Evolutionary conservation across 2,888 invertebrate species (phyloP).

Genomic region (Eristalis intricaria): DNA sequence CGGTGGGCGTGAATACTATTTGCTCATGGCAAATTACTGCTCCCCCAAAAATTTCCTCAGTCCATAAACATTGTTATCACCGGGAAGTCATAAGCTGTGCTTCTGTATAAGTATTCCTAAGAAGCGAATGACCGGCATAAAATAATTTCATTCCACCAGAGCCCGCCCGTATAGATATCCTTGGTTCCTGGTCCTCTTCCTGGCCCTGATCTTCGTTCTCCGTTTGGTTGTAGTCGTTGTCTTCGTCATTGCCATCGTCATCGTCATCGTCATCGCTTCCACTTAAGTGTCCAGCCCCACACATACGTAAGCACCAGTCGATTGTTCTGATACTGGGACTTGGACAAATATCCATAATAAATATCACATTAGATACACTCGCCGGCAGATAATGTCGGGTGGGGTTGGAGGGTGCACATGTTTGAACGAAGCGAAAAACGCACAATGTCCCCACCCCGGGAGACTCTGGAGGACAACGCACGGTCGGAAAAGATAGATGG

Average conservation of each 20-base stretch:
- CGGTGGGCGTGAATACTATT: constrained; percentile 57
- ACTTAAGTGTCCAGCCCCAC: constrained; percentile 51
- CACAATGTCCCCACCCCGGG: background rate
- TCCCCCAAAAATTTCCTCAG: constrained; percentile 62
- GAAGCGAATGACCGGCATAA: constrained; percentile 63
- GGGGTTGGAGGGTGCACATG: background rate
- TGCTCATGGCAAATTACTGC: constrained; percentile 59
- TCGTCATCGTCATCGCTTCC: constrained; percentile 29
- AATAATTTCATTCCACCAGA: constrained; percentile 65
- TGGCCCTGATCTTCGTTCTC: background rate
- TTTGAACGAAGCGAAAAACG: constrained; percentile 21
- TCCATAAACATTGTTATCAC: constrained; percentile 71
- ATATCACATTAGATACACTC: constrained; percentile 71
- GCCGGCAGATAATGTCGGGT: constrained; percentile 58
- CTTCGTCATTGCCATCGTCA: constrained; percentile 11
- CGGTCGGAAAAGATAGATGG: constrained; percentile 59
- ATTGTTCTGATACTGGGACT: constrained; percentile 67
- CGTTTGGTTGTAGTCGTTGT: background rate
- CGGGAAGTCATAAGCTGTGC: constrained; percentile 67
- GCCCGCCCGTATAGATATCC: constrained; percentile 43
- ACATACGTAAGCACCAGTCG: constrained; percentile 46
- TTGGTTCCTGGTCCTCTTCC: background rate
- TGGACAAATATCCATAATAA: constrained; percentile 69
- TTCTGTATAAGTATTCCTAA: constrained; percentile 45
- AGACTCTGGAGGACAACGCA: background rate